A percentile compares a stretch with the other conserved stretches of the same genome.
Conservation (phyloP, 2,797 vertebrate genomes). For the Gymnoscopelus braueri region DNA sequence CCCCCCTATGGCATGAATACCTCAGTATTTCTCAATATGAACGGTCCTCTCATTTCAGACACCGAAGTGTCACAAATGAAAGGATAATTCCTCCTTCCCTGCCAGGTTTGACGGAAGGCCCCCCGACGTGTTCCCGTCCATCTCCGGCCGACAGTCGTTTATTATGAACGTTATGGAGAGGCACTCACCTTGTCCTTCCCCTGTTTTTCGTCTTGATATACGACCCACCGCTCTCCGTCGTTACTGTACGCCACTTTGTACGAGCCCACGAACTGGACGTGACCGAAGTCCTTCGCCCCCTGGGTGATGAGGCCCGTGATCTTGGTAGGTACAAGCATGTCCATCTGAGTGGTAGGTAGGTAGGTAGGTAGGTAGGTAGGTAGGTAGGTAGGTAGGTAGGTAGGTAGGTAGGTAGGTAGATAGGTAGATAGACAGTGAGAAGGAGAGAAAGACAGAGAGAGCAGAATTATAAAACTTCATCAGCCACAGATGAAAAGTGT, state of each 20-base stretch:
- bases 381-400: too few species aligned
- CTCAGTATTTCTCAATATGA: constrained; percentile 9
- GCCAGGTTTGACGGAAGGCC: too few species aligned
- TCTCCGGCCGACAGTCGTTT: too few species aligned
- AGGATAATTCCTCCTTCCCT: too few species aligned
- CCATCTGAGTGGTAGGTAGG: constrained; percentile 79
- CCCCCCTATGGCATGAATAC: constrained; percentile 22
- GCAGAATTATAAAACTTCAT: neutral
- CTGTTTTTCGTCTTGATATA: constrained; percentile 97
- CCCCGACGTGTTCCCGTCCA: too few species aligned
- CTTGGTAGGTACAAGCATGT: constrained; percentile 92
- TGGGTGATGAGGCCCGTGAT: constrained; percentile 98
- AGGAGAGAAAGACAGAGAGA: neutral
- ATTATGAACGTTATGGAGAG: neutral
- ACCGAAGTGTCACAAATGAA: neutral
- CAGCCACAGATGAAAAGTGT: too few species aligned
- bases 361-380: too few species aligned
- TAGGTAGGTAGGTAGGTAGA: too few species aligned
- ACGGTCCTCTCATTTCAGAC: neutral
- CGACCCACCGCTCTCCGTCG: constrained; percentile 90
- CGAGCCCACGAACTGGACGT: constrained; percentile 97
- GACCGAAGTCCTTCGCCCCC: constrained; percentile 98
- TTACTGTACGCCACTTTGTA: constrained; percentile 98
- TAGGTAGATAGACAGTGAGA: neutral
- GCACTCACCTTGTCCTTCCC: constrained; percentile 94